Conservation (phyloP, 2,888 invertebrate genomes). For the Cephalotes varians region DNA sequence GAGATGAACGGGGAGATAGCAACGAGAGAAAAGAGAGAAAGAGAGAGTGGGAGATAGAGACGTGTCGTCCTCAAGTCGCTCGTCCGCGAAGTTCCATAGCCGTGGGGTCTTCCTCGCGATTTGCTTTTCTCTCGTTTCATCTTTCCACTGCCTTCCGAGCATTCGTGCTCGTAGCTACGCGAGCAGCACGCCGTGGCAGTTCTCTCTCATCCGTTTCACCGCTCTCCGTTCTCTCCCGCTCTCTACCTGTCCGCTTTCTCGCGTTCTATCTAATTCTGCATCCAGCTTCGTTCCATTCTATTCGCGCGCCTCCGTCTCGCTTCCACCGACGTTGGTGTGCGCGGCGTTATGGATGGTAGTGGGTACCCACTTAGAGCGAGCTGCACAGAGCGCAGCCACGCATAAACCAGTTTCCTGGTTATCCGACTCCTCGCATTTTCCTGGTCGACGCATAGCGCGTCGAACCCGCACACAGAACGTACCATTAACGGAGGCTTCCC, state of each 20-base stretch:
- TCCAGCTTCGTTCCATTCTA: constrained; percentile 64
- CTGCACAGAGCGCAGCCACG: constrained; percentile 79
- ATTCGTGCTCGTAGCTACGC: constrained; percentile 27
- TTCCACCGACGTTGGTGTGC: constrained; percentile 65
- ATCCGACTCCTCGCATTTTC: constrained; percentile 82
- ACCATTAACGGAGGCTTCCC: constrained; percentile 80
- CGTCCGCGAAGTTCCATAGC: constrained; percentile 51
- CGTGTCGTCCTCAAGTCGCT: constrained; percentile 50
- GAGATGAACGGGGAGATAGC: constrained; percentile 59
- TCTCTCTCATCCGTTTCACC: constrained; percentile 44
- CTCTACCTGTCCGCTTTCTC: constrained; percentile 58
- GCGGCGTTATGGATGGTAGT: constrained; percentile 72
- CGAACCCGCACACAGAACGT: constrained; percentile 78
- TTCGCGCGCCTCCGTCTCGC: constrained; percentile 55
- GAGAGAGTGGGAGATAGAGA: constrained; percentile 38
- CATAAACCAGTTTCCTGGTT: constrained; percentile 85
- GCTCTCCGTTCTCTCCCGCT: constrained; percentile 27
- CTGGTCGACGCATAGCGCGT: constrained; percentile 79
- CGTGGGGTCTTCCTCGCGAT: constrained; percentile 41
- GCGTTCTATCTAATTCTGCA: constrained; percentile 58
- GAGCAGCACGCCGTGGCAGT: constrained; percentile 36
- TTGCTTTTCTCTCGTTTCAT: constrained; percentile 55
- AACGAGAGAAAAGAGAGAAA: neutral
- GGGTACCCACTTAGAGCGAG: constrained; percentile 75
- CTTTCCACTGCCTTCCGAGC: constrained; percentile 40